Percentiles rank a stretch among this genome's conserved stretches.
phyloP scores from a whole-genome alignment of 2,113 vertebrate species.

The Cercocebus atys region DNA sequence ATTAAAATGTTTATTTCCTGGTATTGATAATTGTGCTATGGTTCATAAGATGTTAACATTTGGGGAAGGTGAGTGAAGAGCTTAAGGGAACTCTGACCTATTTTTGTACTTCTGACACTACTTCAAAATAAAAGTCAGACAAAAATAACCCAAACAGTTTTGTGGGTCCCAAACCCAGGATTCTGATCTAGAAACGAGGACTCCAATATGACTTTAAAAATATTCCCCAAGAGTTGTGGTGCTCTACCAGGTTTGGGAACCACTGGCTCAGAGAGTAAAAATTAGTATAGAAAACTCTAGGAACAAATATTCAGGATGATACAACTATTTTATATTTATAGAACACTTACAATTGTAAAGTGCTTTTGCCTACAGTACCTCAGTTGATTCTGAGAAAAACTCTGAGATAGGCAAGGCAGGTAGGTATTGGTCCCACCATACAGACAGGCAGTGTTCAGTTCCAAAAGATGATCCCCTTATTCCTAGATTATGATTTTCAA shows the following conservation, averaged over 20 bases:
- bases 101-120: slow-evolving; percentile 39
- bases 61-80: slow-evolving; percentile 26
- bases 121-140: slow-evolving; percentile 9
- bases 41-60: slow-evolving; percentile 24
- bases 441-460: neutral
- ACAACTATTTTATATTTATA: slow-evolving; percentile 3
- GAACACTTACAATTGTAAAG: neutral
- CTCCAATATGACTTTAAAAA: neutral
- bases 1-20: neutral
- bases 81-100: neutral
- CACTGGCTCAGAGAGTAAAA: neutral
- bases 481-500: neutral
- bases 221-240: neutral
- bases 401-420: neutral
- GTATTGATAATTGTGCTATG: neutral
- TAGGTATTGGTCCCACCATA: neutral
- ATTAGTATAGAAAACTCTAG: neutral
- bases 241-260: neutral
- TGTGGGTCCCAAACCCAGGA: neutral
- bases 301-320: slow-evolving; percentile 33
- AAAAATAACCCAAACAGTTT: neutral
- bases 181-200: neutral
- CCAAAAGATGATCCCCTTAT: neutral
- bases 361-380: slow-evolving; percentile 29
- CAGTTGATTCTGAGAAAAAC: slow-evolving; percentile 7